These are phyloP conservation scores for Ophioderma brevispina DNA, from an alignment of 35 echinoderm and acorn worm species.

Conservation along the genomic window DNA sequence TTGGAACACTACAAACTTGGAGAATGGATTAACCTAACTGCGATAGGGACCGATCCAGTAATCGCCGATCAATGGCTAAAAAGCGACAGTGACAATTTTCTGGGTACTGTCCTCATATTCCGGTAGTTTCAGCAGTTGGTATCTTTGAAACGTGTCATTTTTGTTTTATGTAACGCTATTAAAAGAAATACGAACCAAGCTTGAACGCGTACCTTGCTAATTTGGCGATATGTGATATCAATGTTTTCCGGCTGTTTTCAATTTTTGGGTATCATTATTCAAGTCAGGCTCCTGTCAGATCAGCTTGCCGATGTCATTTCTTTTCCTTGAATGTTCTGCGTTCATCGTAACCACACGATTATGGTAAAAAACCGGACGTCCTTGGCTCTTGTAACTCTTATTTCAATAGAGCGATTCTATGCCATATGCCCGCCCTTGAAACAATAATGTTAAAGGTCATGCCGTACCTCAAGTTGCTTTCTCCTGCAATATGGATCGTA, in stretches of 20 bases:
- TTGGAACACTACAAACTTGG: no score
- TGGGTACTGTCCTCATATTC: neutral
- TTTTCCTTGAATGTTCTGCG: neutral
- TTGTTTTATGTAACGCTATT: neutral
- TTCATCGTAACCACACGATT: neutral
- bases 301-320: neutral
- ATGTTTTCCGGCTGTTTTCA: neutral
- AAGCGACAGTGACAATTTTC: neutral
- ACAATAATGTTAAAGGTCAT: neutral
- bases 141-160: neutral
- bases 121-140: neutral
- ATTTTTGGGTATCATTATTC: neutral
- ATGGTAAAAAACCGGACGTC: neutral
- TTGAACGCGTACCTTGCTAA: neutral
- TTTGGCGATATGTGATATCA: neutral
- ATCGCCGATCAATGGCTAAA: neutral
- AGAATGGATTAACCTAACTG: no score
- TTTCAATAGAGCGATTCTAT: neutral
- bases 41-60: no score
- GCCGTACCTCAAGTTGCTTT: neutral
- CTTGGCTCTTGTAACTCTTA: neutral
- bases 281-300: neutral
- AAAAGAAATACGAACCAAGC: neutral
- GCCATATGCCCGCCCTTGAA: neutral
- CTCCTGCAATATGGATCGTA: neutral